phyloP scores from a whole-genome alignment of 2,113 vertebrate species.

The Corvus hawaiiensis region DNA sequence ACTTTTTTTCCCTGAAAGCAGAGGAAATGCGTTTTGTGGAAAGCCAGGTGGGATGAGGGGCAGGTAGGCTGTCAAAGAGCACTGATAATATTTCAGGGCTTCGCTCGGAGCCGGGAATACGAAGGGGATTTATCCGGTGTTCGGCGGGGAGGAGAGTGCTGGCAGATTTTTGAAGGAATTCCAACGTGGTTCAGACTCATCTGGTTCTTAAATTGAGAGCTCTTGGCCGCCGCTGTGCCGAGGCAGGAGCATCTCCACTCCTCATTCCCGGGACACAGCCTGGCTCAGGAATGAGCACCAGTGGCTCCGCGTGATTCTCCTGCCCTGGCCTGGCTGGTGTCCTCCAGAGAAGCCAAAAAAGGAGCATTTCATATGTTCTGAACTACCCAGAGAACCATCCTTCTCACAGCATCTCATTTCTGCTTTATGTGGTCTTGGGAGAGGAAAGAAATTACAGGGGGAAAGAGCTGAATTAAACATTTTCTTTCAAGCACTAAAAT shows the following conservation, averaged over 20 bases:
- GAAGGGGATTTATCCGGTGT: neutral
- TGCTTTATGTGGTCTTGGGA: neutral
- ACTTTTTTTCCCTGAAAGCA: neutral
- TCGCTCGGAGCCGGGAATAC: neutral
- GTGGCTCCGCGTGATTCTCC: neutral
- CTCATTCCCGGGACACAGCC: neutral
- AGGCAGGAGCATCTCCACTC: conserved; percentile 9
- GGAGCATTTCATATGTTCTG: neutral
- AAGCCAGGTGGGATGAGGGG: conserved; percentile 30
- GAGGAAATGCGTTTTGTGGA: conserved; percentile 20
- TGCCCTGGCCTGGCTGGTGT: neutral
- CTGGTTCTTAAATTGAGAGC: conserved; percentile 50
- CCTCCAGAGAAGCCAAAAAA: neutral
- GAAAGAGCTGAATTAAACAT: neutral
- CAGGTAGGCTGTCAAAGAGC: conserved; percentile 36
- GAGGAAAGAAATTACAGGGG: neutral
- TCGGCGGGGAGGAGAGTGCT: neutral
- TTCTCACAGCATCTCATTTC: neutral
- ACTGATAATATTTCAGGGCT: conserved; percentile 45
- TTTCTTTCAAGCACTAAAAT: neutral
- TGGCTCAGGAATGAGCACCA: rapidly evolving
- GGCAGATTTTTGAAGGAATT: conserved; percentile 56
- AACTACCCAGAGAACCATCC: neutral
- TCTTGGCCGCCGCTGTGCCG: neutral
- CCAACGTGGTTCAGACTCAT: neutral